A percentile compares a stretch with the other conserved stretches of the same genome.
phyloP scores from a whole-genome alignment of 1,140 invertebrate species.

The Achroia grisella region DNA sequence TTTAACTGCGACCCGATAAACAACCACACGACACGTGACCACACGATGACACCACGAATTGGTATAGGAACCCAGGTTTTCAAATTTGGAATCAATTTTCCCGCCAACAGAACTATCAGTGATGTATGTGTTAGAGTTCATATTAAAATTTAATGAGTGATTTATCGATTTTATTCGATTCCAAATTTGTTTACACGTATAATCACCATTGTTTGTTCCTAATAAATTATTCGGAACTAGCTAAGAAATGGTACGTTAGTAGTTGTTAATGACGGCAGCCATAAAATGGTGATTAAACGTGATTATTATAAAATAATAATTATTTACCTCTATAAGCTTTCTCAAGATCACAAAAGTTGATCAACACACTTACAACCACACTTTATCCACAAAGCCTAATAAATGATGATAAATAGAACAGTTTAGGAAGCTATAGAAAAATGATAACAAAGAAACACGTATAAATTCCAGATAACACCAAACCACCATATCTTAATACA shows the following conservation, averaged over 20 bases:
- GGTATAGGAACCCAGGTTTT: constrained; percentile 13
- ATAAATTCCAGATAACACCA: too few relatives aligned
- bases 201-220: constrained; percentile 13
- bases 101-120: background rate
- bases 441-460: too few relatives aligned
- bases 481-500: too few relatives aligned
- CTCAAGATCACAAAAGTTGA: background rate
- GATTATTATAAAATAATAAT: background rate
- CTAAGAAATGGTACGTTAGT: constrained; percentile 5
- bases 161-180: constrained; percentile 26
- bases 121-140: too few relatives aligned
- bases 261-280: background rate
- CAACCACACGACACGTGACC: constrained; percentile 38
- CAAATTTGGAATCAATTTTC: constrained; percentile 35
- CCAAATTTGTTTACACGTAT: constrained; percentile 25
- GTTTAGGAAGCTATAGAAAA: too few relatives aligned
- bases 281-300: constrained; percentile 26
- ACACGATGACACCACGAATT: constrained; percentile 29
- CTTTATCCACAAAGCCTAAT: constrained; percentile 22
- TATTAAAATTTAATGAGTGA: too few relatives aligned
- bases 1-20: constrained; percentile 57
- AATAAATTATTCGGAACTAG: background rate
- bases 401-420: too few relatives aligned
- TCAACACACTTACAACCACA: constrained; percentile 40
- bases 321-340: background rate